Conservation (phyloP, 2,888 invertebrate genomes). For the Drosophila tanythrix region DNA sequence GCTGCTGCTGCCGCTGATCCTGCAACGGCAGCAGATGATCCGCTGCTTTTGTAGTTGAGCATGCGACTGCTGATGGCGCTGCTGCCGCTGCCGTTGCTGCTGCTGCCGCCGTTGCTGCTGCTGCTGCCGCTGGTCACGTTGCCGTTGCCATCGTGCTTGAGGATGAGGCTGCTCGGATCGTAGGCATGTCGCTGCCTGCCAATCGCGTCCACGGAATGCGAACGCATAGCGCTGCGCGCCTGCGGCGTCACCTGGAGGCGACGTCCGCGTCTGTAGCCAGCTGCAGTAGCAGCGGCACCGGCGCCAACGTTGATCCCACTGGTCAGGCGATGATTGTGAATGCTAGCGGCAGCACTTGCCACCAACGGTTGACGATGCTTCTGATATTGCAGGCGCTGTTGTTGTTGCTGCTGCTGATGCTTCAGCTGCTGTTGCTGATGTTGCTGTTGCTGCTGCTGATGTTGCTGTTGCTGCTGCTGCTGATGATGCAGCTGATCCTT, state of each 20-base stretch:
- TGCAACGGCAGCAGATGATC: conserved; percentile 25
- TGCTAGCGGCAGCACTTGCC: conserved; percentile 75
- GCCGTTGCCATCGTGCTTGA: conserved; percentile 82
- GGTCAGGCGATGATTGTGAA: conserved; percentile 82
- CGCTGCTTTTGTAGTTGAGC: conserved; percentile 80
- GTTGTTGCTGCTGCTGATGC: conserved; percentile 52
- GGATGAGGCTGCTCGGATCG: conserved; percentile 81
- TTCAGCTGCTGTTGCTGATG: conserved; percentile 53
- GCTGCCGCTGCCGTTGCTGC: conserved; percentile 49
- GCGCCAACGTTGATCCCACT: conserved; percentile 50
- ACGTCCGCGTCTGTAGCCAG: conserved; percentile 80
- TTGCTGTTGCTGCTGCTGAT: conserved; percentile 44
- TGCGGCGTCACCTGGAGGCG: conserved; percentile 62
- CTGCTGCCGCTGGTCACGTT: conserved; percentile 69
- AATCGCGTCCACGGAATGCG: conserved; percentile 85
- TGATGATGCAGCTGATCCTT: conserved; percentile 67
- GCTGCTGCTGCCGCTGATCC: conserved; percentile 41
- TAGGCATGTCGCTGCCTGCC: conserved; percentile 78
- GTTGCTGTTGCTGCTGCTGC: conserved; percentile 50
- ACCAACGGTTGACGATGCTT: conserved; percentile 83
- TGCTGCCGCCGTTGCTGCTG: conserved; percentile 40
- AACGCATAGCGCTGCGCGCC: conserved; percentile 73
- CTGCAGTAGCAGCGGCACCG: conserved; percentile 54
- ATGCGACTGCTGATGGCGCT: conserved; percentile 69
- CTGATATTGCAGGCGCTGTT: conserved; percentile 82